Evolutionary conservation across 35 echinoderm and acorn worm species (phyloP), one percentile per base, ranked within the genome.

Genomic region (Apostichopus californicus): DNA sequence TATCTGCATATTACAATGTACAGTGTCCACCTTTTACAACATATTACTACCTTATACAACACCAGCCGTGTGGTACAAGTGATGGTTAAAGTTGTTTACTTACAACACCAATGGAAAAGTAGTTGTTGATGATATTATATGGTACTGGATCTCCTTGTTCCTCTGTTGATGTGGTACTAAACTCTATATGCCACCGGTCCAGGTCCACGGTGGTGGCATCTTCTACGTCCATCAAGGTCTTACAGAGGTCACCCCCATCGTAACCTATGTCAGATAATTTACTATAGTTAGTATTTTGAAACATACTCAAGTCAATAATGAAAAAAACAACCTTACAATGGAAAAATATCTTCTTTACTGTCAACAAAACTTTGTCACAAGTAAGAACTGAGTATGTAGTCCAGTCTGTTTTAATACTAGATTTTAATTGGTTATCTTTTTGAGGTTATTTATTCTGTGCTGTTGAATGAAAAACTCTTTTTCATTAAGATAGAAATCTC

Each of bases 61-160:
- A 46, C 34, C 1, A 46, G 3, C 34, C 34, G 2, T 46, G 34
- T 46, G 0, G 0, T 46, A 46, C 34, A 46, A 46, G 34, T 46
- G 34, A 46, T 46, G 34, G 34, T 46, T 46, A 46, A 46, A 46
- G 34, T 0, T 46, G 34, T 46, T 3, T 46, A 94, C 97, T 94
- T 90, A 99, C 97, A 81, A 99, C 95, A 78, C 97, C 97, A 82
- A 99, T 99, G 90, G 97, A 99, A 81, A 99, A 99, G 58, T 99
- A 99, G 92, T 99, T 99, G 82, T 99, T 99, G 93, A 99, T 99
- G 91, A 99, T 99, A 58, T 96, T 99, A 83, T 99, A 99, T 0
- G 97, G 97, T 58, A 99, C 93, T 54, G 97, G 95, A 56, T 99
- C 97, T 70, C 97, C 97, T 57, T 99, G 95, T 88, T 99, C 97